Percentiles rank a stretch among this genome's conserved stretches.
Evolutionary conservation across 1,140 invertebrate genomes (phyloP).

Genomic region (Dendrolimus kikuchii): DNA sequence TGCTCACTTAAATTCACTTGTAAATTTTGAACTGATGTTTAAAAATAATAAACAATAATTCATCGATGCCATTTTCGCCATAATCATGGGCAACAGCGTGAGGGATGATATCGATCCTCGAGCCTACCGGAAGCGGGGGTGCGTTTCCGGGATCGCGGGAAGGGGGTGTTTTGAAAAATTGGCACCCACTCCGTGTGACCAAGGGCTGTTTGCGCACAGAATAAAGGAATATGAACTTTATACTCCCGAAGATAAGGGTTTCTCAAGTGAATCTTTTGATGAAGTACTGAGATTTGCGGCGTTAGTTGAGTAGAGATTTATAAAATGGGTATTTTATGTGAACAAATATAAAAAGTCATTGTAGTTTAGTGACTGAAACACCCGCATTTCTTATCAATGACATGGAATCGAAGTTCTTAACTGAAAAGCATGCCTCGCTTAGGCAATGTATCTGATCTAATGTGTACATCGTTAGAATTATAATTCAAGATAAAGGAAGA

Average conservation of each 20-base stretch:
- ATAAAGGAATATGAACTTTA: slow-evolving; percentile 36
- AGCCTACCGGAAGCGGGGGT: slow-evolving; percentile 56
- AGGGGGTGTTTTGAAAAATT: slow-evolving; percentile 69
- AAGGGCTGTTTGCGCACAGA: slow-evolving; percentile 25
- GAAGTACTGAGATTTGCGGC: slow-evolving; percentile 24
- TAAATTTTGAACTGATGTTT: too few relatives aligned
- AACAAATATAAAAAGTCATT: too few relatives aligned
- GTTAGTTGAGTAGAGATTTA: slow-evolving; percentile 26
- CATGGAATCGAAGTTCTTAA: too few relatives aligned
- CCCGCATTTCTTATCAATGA: too few relatives aligned
- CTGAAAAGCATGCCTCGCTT: too few relatives aligned
- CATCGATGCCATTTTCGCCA: slow-evolving; percentile 13
- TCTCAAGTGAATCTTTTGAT: slow-evolving; percentile 9
- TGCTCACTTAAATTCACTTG: too few relatives aligned
- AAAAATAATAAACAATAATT: slow-evolving; percentile 3
- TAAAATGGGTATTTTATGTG: slow-evolving; percentile 19
- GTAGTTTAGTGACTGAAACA: too few relatives aligned
- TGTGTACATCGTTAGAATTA: too few relatives aligned
- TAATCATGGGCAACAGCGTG: slow-evolving; percentile 33
- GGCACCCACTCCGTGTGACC: slow-evolving; percentile 47
- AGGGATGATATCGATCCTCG: slow-evolving; percentile 58
- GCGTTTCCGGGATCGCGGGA: slow-evolving; percentile 37
- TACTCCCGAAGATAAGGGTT: slow-evolving; percentile 12
- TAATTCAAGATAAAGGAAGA: too few relatives aligned
- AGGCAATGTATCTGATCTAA: too few relatives aligned